Evolutionary conservation across 2,797 vertebrate genomes (phyloP).

Genomic region (Aviceda cuculoides): DNA sequence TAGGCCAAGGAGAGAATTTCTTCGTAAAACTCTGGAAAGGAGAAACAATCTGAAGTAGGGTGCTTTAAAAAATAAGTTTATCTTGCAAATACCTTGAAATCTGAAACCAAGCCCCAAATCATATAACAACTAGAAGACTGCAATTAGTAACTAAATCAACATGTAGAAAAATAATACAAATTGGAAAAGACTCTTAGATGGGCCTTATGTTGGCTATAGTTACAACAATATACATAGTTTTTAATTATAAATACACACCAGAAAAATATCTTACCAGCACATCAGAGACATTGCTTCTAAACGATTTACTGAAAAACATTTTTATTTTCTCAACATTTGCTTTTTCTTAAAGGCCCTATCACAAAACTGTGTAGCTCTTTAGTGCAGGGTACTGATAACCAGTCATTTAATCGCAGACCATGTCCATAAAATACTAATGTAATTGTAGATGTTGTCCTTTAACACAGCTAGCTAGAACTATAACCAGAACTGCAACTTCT

Average conservation of each 20-base stretch:
- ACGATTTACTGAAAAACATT: neutral
- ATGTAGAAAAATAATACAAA: neutral
- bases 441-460: neutral
- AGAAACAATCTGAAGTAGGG: neutral
- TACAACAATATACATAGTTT: neutral
- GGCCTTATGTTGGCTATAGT: neutral
- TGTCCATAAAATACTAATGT: neutral
- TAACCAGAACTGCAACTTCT: neutral
- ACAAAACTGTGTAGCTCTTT: neutral
- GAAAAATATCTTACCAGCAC: neutral
- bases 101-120: neutral
- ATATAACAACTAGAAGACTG: neutral
- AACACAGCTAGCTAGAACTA: neutral
- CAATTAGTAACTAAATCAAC: neutral
- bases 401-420: neutral
- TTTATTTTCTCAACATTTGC: neutral
- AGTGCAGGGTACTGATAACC: neutral
- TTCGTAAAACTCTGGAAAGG: slow-evolving; percentile 91
- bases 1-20: slow-evolving; percentile 95
- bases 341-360: neutral
- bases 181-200: neutral
- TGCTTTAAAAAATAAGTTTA: neutral
- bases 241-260: neutral
- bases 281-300: neutral
- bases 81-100: neutral